Base-by-base conservation (phyloP, 2,797 vertebrate genomes). In the Lagorchestes hirsutus region DNA sequence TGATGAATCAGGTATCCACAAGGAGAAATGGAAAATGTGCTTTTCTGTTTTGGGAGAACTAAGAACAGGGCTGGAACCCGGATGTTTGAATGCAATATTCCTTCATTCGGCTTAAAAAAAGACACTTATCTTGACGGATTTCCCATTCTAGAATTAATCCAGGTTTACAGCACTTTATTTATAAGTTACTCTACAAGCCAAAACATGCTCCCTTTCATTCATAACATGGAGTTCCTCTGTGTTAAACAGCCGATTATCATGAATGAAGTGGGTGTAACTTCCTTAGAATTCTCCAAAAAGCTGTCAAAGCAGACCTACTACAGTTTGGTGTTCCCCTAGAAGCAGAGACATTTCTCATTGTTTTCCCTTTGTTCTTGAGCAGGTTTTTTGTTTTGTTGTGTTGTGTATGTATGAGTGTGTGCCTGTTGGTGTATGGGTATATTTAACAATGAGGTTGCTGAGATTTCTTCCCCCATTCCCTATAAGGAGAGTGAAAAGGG, bases 221-320 rank as follows among this genome's bases (percentile, higher is more conserved):
- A 98, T 95, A 98, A 98, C 97, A 98, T 94, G 55, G 97, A 97
- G 95, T 94, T 95, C 93, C 95, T 98, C 93, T 50, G 92, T 95
- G 54, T 97, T 98, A 97, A 98, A 97, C 97, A 98, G 97, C 94
- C 95, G 94, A 98, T 97, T 98, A 97, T 97, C 96, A 95, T 96
- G 98, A 98, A 98, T 97, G 96, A 98, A 98, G 96, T 96, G 97
- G 96, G 95, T 98, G 95, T 98, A 98, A 97, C 96, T 97, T 98
- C 97, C 98, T 98, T 97, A 94, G 95, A 97, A 98, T 98, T 98
- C 97, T 98, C 97, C 95, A 97, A 95, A 98, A 98, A 97, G 91
- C 96, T 98, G 97, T 98, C 97, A 98, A 98, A 98, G 98, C 97
- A 98, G 97, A 98, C 96, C 95, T 96, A 97, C 96, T 87, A 96